A percentile compares a stretch with the other conserved stretches of the same genome.
Evolutionary conservation across 2,113 vertebrate species (phyloP).

Genomic region (Caretta caretta): DNA sequence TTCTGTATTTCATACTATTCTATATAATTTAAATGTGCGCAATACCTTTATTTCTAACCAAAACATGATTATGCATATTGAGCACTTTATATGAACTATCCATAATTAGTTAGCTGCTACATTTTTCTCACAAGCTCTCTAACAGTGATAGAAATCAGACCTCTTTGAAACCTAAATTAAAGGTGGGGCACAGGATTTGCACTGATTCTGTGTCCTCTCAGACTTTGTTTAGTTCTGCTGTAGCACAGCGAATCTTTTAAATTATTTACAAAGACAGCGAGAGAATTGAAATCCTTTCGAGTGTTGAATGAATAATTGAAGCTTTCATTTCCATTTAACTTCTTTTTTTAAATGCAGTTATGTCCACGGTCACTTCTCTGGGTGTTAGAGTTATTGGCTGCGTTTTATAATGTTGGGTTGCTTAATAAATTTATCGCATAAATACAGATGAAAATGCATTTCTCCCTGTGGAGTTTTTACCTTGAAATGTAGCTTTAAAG

Average conservation of each 20-base stretch:
- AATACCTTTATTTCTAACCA: neutral
- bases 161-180: neutral
- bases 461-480: neutral
- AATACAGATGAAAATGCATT: neutral
- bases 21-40: neutral
- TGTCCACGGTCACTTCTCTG: neutral
- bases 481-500: neutral
- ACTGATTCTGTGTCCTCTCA: neutral
- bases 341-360: neutral
- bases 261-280: conserved; percentile 31
- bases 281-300: neutral
- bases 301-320: conserved; percentile 53
- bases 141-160: neutral
- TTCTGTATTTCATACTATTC: neutral
- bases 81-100: neutral
- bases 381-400: neutral
- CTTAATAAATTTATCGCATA: neutral
- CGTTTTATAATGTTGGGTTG: neutral
- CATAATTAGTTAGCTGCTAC: neutral
- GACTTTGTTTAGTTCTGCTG: neutral
- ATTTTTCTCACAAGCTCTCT: neutral
- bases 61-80: neutral
- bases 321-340: conserved; percentile 8
- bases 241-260: neutral
- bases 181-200: neutral